These are phyloP conservation scores for Chelidonichthys spinosus DNA, from an alignment of 2,797 vertebrate species.

Conservation along the genomic window DNA sequence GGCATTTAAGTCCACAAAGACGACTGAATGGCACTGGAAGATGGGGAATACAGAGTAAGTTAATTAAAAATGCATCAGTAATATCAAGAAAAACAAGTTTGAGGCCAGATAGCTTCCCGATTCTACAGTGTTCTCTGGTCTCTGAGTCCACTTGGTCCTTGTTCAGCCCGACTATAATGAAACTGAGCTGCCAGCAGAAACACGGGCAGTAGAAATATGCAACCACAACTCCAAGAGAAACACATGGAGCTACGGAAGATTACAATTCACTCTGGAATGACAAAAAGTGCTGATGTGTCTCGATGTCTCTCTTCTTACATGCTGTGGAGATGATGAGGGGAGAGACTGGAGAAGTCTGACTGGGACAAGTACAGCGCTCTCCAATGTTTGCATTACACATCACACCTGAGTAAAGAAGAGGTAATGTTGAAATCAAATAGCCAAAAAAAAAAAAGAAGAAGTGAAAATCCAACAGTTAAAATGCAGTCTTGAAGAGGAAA, in stretches of 20 bases:
- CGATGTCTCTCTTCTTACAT: constrained; percentile 44
- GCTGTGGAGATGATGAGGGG: constrained; percentile 35
- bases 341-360: constrained; percentile 54
- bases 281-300: constrained; percentile 78
- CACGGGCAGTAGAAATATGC: constrained; percentile 61
- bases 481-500: constrained; percentile 48
- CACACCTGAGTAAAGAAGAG: constrained; percentile 80
- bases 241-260: constrained; percentile 53
- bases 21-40: constrained; percentile 71
- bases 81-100: constrained; percentile 58
- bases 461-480: constrained; percentile 35
- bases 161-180: constrained; percentile 62
- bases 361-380: constrained; percentile 51
- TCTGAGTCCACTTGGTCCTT: constrained; percentile 74
- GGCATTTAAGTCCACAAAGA: constrained; percentile 69
- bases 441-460: neutral
- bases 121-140: constrained; percentile 75
- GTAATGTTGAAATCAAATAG: constrained; percentile 61
- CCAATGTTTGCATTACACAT: constrained; percentile 65
- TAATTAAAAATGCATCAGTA: constrained; percentile 56
- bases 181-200: constrained; percentile 67
- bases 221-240: constrained; percentile 52
- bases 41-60: constrained; percentile 63
- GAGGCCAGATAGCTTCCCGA: constrained; percentile 53
- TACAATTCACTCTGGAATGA: constrained; percentile 63